Evolutionary conservation across 2,888 invertebrate species (phyloP).

Genomic region (Eupeodes luniger): DNA sequence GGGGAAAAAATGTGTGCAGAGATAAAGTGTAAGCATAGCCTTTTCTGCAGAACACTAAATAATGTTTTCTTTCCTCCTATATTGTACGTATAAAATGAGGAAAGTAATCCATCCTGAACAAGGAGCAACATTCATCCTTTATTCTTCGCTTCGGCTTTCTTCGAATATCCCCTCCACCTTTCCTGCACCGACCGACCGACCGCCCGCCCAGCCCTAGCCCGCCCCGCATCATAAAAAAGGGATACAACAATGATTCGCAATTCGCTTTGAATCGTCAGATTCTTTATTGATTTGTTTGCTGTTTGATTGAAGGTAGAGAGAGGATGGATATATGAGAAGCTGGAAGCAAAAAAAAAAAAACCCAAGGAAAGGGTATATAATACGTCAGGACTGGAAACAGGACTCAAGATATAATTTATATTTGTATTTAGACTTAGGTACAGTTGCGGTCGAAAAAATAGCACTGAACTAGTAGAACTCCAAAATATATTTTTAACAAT

Average conservation of each 20-base stretch:
- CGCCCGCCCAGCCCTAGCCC: no score
- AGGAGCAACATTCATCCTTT: constrained; percentile 53
- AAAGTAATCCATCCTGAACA: constrained; percentile 55
- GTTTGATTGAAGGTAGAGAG: constrained; percentile 58
- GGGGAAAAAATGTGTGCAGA: constrained; percentile 20
- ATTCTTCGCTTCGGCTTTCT: background rate
- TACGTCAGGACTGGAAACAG: constrained; percentile 9
- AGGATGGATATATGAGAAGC: constrained; percentile 33
- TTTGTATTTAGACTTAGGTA: background rate
- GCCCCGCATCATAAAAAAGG: constrained; percentile 14
- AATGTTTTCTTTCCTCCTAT: constrained; percentile 55
- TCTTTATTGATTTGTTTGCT: constrained; percentile 67
- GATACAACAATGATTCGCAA: constrained; percentile 66
- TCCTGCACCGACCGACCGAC: no score
- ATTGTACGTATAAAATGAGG: constrained; percentile 29
- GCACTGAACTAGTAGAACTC: no score
- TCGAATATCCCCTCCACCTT: constrained; percentile 2
- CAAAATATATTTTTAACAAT: no score
- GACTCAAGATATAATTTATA: constrained; percentile 27
- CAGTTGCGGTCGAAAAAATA: background rate
- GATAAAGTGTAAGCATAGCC: constrained; percentile 34
- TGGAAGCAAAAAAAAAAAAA: background rate
- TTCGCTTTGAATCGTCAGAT: constrained; percentile 59
- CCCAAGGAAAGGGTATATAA: constrained; percentile 18
- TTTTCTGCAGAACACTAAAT: constrained; percentile 52